Evolutionary conservation across 2,888 invertebrate species (phyloP), one percentile per base, ranked within the genome.

Genomic region (Dicyrtomina minuta): DNA sequence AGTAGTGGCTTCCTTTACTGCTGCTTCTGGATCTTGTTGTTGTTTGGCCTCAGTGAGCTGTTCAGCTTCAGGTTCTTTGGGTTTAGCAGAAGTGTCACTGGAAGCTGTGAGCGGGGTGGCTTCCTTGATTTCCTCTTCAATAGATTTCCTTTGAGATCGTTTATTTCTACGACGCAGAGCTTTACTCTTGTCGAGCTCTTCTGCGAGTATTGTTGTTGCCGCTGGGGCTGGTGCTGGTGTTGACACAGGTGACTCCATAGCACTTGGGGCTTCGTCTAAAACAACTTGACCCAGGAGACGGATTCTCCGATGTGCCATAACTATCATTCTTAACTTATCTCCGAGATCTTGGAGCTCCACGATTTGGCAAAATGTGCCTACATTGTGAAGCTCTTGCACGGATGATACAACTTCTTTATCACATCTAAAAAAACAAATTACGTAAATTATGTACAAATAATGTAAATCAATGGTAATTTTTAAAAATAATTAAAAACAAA

Each of bases 361-460:
- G 75, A 99, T 97, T 84, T 98, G 96, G 10, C 96, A 98, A 83
- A 99, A 99, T 1, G 96, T 93, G 10, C 99, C 99, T 27, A 96
- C 87, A 64, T 87, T 84, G 81, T 96, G 92, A 46, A 99, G 86
- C 74, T 99, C 97, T 72, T 90, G 88, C 27, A 97, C 80, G 66
- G 86, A 90, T 13, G 89, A 85, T 0, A 98, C 91, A 20, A 95
- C 85, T 80, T 97, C 97, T 0, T 88, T 85, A 75, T 94, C 92
- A 80, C 92, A 92, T 76, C 87, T 88, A 79, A 17, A 81, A 77
- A 46, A n/a, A n/a, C n/a, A n/a, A n/a, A n/a, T n/a, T n/a, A 61
- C 33, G 15, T 17, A 43, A 24, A 62, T 51, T 10, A n/a, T 17
- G 15, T 17, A 13, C n/a, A n/a, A n/a, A 33, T 33, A 33, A 33